These are phyloP conservation scores for Dendropsophus ebraccatus DNA, from an alignment of 2,113 vertebrate species.

Conservation along the genomic window DNA sequence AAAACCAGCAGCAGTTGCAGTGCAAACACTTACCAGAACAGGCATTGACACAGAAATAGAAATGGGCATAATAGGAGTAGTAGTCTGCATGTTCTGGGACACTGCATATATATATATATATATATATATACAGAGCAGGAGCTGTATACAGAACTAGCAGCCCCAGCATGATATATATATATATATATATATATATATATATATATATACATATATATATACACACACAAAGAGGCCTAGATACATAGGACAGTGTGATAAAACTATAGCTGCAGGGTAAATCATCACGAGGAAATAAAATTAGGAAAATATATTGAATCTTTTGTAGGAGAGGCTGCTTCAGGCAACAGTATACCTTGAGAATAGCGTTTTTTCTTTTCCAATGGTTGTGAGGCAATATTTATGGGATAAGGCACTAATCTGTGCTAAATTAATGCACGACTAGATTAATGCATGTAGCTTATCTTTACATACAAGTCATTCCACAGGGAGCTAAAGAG, in stretches of 20 bases:
- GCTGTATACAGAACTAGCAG: no score
- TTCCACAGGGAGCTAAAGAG: slow-evolving; percentile 26
- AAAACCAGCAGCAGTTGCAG: no score
- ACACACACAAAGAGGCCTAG: neutral
- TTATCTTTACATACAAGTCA: slow-evolving; percentile 32
- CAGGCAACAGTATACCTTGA: neutral
- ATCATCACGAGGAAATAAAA: slow-evolving; percentile 18
- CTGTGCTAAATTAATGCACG: slow-evolving; percentile 37
- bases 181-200: no score
- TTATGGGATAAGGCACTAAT: slow-evolving; percentile 36
- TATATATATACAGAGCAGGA: no score
- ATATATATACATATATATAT: no score
- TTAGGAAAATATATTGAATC: slow-evolving; percentile 23
- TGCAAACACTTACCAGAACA: no score
- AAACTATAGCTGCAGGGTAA: slow-evolving; percentile 3
- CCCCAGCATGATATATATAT: no score
- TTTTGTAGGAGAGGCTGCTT: neutral
- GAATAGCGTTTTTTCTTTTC: neutral
- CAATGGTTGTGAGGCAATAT: neutral
- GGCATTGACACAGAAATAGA: no score
- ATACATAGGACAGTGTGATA: neutral
- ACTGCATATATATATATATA: no score
- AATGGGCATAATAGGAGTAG: no score
- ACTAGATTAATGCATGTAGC: slow-evolving; percentile 12
- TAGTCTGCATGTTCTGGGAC: no score